Evolutionary conservation across 2,888 invertebrate species (phyloP), one percentile per base, ranked within the genome.

Genomic region (Pachliopta kotzebuea): DNA sequence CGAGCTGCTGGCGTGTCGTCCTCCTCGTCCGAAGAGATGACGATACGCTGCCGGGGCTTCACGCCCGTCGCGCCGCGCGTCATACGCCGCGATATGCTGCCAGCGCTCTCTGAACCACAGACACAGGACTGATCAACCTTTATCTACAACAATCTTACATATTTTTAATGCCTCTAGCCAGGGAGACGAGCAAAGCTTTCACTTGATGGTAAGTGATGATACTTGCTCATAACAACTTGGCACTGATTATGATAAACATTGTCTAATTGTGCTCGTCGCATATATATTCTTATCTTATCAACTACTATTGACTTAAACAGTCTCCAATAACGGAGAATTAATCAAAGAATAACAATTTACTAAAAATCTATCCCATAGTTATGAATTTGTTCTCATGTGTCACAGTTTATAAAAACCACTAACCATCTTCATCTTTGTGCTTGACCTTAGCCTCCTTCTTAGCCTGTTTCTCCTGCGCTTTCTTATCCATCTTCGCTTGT

Each of bases 1-100:
- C 90, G 74, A 69, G 89, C 86, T 74, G 86, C 86, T 29, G 89
- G 90, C 81, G 90, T 90, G 84, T 84, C 90, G 81, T 92, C 90
- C 84, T 92, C 92, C 80, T 92, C 92, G 84, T 92, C 92, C 2
- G 88, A 89, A 20, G 91, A 91, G 77, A 92, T 92, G 8, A 92
- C 91, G 80, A 92, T 92, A 75, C 91, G 90, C 69, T 92, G 91
- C 0, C 92, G 88, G 75, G 91, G 91, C 84, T 88, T 89, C 60
- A 86, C 88, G 74, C 91, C 92, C 52, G 92, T 91, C 72, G 90
- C 90, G 73, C 91, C 91, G 74, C 92, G 90, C 70, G 92, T 92
- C 89, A 92, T 85, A 11, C 92, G 86, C 63, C 91, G 84, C 63
- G 84, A 66, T 4, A 72, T 77, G 20, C 73, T 63, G 45, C 74